Conservation (phyloP, 2,888 invertebrate genomes). For the Cheilosia impressa region DNA sequence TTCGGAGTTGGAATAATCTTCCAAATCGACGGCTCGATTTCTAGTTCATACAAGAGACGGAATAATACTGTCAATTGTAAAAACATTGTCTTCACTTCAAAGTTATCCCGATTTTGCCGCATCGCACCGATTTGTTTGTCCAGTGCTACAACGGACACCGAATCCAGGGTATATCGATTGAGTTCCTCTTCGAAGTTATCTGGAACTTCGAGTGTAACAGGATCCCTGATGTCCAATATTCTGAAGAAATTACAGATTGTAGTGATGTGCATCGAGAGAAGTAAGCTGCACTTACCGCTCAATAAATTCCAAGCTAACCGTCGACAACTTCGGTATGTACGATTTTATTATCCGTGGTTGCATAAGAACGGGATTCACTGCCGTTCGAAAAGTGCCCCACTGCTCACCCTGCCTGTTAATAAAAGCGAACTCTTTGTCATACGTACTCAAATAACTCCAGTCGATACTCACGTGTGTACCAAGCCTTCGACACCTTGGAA, state of each 20-base stretch:
- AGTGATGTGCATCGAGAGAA: background rate
- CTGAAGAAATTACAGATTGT: slow-evolving; percentile 73
- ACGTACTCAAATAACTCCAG: background rate
- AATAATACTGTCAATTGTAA: background rate
- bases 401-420: slow-evolving; percentile 85
- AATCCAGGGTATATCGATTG: slow-evolving; percentile 86
- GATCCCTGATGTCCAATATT: slow-evolving; percentile 79
- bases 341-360: slow-evolving; percentile 85
- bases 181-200: slow-evolving; percentile 84
- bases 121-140: slow-evolving; percentile 80
- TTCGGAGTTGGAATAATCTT: slow-evolving; percentile 69
- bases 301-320: background rate
- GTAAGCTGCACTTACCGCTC: background rate
- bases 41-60: slow-evolving; percentile 53
- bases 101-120: slow-evolving; percentile 48
- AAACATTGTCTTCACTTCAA: slow-evolving; percentile 35
- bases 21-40: slow-evolving; percentile 76
- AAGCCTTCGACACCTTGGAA: slow-evolving; percentile 70
- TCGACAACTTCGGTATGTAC: slow-evolving; percentile 81
- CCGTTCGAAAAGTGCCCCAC: slow-evolving; percentile 87
- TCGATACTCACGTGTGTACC: slow-evolving; percentile 57
- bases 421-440: background rate
- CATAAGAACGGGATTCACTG: slow-evolving; percentile 87
- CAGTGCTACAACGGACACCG: slow-evolving; percentile 82
- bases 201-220: slow-evolving; percentile 80